phyloP scores from a whole-genome alignment of 35 echinoderm and acorn worm species.

The Eucidaris tribuloides region DNA sequence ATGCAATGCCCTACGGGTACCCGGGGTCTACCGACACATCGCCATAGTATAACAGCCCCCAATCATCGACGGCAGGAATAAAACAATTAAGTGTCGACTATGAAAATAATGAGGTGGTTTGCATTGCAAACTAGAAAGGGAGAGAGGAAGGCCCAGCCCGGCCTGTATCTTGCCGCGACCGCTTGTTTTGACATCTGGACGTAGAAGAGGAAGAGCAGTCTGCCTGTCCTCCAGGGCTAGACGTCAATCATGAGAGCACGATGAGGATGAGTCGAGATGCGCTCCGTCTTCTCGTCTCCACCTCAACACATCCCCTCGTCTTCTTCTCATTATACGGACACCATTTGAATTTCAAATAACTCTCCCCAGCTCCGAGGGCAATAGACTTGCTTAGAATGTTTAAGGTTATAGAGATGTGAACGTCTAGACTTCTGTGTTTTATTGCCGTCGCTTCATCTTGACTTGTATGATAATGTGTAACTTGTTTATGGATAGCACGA shows the following conservation, averaged over 20 bases:
- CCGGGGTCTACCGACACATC: background rate
- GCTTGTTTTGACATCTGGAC: constrained; percentile 31
- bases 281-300: too few relatives aligned
- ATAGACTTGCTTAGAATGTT: too few relatives aligned
- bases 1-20: background rate
- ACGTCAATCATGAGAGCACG: constrained; percentile 7
- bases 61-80: constrained; percentile 3
- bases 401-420: too few relatives aligned
- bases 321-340: too few relatives aligned
- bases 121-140: constrained; percentile 7
- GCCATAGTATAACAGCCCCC: background rate
- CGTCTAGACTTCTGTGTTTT: too few relatives aligned
- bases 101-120: constrained; percentile 34
- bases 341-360: too few relatives aligned
- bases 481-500: too few relatives aligned
- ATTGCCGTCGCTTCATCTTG: too few relatives aligned
- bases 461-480: too few relatives aligned
- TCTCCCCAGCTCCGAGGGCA: too few relatives aligned
- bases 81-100: constrained; percentile 29
- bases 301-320: too few relatives aligned
- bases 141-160: background rate
- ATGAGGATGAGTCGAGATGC: too few relatives aligned
- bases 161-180: background rate
- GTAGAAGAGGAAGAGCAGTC: background rate
- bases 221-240: background rate